phyloP scores from a whole-genome alignment of 2,113 vertebrate genomes.

The Rhombomys opimus region DNA sequence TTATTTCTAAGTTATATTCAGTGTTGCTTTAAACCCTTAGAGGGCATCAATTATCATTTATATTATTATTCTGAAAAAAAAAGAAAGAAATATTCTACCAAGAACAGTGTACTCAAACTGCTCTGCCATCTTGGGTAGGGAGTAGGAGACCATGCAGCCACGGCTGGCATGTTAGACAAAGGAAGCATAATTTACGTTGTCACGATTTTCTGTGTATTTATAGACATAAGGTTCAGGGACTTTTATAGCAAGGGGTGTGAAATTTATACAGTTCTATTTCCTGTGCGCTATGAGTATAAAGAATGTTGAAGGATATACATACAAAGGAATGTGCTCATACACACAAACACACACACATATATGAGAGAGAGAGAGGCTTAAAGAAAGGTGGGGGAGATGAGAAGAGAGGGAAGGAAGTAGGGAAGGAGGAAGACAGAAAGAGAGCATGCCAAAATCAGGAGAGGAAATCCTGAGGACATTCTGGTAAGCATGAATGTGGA shows the following conservation, averaged over 20 bases:
- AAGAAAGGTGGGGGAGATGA: no score
- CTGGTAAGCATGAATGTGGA: not conserved
- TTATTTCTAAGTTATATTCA: conserved; percentile 33
- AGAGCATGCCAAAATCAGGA: not conserved
- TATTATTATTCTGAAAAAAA: not conserved
- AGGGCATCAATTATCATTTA: not conserved
- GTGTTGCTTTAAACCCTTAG: not conserved
- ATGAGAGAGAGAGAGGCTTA: not conserved
- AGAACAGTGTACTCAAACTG: not conserved
- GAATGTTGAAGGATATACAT: not conserved
- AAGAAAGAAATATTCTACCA: not conserved
- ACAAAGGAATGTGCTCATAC: not conserved
- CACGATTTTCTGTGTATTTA: not conserved
- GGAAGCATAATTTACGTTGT: not conserved
- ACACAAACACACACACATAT: not conserved
- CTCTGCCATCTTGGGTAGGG: not conserved
- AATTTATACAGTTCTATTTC: not conserved
- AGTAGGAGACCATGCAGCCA: not conserved
- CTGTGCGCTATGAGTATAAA: not conserved
- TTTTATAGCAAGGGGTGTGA: not conserved
- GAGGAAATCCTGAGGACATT: not conserved
- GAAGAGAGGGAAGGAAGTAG: not conserved
- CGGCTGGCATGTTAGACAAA: not conserved
- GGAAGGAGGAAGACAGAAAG: no score
- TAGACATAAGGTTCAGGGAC: not conserved